Conservation (phyloP, 2,113 vertebrate genomes). For the Antechinus stuartii region DNA sequence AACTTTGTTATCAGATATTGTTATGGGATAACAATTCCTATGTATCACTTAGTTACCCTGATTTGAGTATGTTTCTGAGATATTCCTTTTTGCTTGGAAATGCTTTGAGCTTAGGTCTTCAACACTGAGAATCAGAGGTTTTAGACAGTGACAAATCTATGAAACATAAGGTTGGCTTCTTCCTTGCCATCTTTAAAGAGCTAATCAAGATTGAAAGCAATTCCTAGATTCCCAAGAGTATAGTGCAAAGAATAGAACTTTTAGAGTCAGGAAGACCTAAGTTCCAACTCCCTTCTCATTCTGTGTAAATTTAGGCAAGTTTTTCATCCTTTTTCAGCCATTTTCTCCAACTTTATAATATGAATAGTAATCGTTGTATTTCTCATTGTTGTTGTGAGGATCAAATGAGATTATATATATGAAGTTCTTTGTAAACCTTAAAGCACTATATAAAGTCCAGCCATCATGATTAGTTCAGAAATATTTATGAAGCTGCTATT, state of each 20-base stretch:
- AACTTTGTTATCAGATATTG: too few species aligned
- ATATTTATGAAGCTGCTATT: neutral
- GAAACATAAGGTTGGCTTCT: too few species aligned
- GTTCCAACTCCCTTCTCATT: neutral
- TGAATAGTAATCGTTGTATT: neutral
- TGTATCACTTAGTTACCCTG: too few species aligned
- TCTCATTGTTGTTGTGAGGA: neutral
- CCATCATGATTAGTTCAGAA: neutral
- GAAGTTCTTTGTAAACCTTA: neutral
- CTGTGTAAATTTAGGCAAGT: neutral
- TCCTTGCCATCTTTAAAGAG: too few species aligned
- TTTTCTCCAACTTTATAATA: neutral
- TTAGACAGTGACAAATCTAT: too few species aligned
- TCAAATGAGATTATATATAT: neutral
- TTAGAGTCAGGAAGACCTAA: neutral
- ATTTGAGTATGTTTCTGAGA: too few species aligned
- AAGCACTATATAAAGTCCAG: neutral
- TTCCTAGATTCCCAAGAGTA: too few species aligned
- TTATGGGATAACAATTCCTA: too few species aligned
- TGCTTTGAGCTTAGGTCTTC: too few species aligned
- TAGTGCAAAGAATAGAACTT: neutral
- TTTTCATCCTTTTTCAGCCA: neutral
- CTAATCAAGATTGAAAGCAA: too few species aligned
- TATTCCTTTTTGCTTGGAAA: too few species aligned
- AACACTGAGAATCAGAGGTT: too few species aligned